Conservation (phyloP, 1,140 invertebrate species). For the Bombus pyrosoma region DNA sequence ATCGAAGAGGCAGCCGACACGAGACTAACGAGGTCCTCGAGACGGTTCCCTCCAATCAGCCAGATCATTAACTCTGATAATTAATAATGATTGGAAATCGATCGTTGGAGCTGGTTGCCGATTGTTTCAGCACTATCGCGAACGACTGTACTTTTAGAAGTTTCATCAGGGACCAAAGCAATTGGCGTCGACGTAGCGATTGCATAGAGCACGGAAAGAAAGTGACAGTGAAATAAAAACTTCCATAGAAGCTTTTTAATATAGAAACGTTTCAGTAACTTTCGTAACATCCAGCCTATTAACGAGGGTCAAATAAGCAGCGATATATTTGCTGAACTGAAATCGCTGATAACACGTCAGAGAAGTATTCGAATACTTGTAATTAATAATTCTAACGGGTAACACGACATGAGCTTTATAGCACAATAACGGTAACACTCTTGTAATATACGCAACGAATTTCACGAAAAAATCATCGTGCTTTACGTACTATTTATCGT, state of each 20-base stretch:
- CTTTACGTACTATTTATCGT: too few species aligned
- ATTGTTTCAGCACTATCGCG: slow-evolving; percentile 18
- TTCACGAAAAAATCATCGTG: too few species aligned
- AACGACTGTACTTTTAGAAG: slow-evolving; percentile 13
- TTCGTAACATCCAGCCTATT: too few species aligned
- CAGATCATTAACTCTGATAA: slow-evolving; percentile 70
- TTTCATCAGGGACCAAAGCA: not conserved
- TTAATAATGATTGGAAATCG: slow-evolving; percentile 73
- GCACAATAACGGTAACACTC: too few species aligned
- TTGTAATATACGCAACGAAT: too few species aligned
- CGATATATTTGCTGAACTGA: too few species aligned
- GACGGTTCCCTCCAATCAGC: slow-evolving; percentile 69
- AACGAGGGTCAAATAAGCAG: too few species aligned
- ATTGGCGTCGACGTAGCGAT: not conserved
- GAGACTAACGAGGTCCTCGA: slow-evolving; percentile 73
- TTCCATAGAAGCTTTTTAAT: not conserved
- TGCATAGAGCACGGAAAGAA: not conserved
- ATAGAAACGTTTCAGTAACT: not conserved
- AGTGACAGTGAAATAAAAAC: not conserved
- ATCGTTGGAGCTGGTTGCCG: slow-evolving; percentile 39
- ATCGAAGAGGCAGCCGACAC: slow-evolving; percentile 39
- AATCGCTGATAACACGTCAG: too few species aligned
- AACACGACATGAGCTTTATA: too few species aligned
- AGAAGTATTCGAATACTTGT: too few species aligned
- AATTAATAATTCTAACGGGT: too few species aligned